Evolutionary conservation across 2,888 invertebrate genomes (phyloP), one percentile per base, ranked within the genome.

Genomic region (Ornithoptera priamus): DNA sequence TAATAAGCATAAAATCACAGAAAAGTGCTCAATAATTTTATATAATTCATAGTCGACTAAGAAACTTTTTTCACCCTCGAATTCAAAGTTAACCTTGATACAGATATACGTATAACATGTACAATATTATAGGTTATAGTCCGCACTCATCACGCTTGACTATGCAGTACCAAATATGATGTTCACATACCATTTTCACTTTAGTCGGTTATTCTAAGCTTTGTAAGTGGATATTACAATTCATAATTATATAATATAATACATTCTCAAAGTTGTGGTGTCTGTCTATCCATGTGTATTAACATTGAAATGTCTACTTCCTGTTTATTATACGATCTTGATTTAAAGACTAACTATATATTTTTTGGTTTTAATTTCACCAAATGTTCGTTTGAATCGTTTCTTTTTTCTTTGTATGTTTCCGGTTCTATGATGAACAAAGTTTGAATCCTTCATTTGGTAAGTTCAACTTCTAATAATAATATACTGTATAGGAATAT

Each of bases 121-220:
- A 66, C 62, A 69, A 69, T 65, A 20, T 62, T 22, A 65, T n/a
- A 30, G 3, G 3, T 61, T 36, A 56, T 30, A 56, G 3, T 24
- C 22, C 59, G 5, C 20, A 65, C 15, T 63, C 18, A 58, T 58
- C 62, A 66, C 60, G 42, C 67, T 70, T 67, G 59, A 20, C 53
- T 30, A 59, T 67, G 60, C 70, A 70, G 67, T 70, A 70, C 70
- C 63, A 58, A 67, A 60, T 18, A 63, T 10, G 42, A 62, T 50
- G 50, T 64, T 70, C 60, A 67, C 63, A 62, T 58, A 70, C 57
- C 70, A 70, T 67, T 67, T 39, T 67, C 70, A 70, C 60, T 70
- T 59, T 70, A 66, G 59, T 66, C 62, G 53, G 60, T 67, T 67
- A 67, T 22, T 60, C 20, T 69, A 70, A 70, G 67, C 67, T 63